phyloP scores from a whole-genome alignment of 35 echinoderm and acorn worm species.

The Heliocidaris tuberculata region DNA sequence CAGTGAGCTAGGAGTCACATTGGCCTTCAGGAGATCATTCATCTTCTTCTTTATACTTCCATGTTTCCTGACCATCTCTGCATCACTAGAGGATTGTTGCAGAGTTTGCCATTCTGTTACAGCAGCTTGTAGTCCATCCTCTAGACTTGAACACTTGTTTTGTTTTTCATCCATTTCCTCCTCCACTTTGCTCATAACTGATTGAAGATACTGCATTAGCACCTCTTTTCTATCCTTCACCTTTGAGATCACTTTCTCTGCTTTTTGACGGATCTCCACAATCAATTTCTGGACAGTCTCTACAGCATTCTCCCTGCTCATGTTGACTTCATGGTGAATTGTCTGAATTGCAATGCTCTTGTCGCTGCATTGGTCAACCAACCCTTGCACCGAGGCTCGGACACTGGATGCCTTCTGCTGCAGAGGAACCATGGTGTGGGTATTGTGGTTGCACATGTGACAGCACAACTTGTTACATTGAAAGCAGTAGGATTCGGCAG shows the following conservation, averaged over 20 bases:
- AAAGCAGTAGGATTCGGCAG: neutral
- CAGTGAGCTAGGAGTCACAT: neutral
- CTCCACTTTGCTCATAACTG: neutral
- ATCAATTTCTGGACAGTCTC: neutral
- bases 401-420: constrained; percentile 19
- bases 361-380: neutral
- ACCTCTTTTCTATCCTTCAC: neutral
- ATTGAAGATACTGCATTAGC: neutral
- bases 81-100: neutral
- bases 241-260: neutral
- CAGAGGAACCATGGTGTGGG: neutral
- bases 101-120: neutral
- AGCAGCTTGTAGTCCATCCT: neutral
- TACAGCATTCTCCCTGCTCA: neutral
- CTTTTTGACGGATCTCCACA: neutral
- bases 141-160: neutral
- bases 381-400: neutral
- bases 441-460: neutral
- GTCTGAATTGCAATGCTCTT: constrained; percentile 19
- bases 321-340: constrained; percentile 26
- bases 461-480: constrained; percentile 11
- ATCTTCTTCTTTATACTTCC: neutral
- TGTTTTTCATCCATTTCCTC: constrained; percentile 7
- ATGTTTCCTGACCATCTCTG: neutral
- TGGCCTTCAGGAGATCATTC: constrained; percentile 14